Conservation (phyloP, 2,113 vertebrate genomes). For the Dolichotis patagonum region DNA sequence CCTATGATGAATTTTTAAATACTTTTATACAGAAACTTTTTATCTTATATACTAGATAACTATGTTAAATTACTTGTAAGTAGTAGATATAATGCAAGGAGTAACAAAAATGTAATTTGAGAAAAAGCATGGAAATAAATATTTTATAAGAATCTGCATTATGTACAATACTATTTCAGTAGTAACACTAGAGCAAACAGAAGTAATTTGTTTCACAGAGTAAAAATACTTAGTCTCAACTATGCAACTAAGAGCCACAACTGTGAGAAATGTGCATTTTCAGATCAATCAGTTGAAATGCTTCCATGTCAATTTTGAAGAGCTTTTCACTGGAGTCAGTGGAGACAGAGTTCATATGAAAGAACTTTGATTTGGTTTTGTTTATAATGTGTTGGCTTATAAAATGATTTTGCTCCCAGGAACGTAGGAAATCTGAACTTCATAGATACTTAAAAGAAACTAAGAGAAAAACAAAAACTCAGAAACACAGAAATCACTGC, state of each 20-base stretch:
- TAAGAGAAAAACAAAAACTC: not conserved
- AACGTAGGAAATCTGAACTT: constrained; percentile 4
- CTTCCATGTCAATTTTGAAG: not conserved
- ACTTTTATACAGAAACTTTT: not conserved
- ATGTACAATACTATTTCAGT: not conserved
- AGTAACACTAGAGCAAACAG: not conserved
- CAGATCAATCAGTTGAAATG: not conserved
- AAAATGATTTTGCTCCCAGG: not conserved
- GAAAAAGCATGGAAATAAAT: constrained; percentile 9
- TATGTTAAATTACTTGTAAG: not conserved
- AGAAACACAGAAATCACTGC: not conserved
- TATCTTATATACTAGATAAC: not conserved
- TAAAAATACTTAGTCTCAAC: constrained; percentile 1
- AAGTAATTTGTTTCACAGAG: constrained; percentile 1
- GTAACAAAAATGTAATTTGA: not conserved
- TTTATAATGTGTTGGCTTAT: not conserved
- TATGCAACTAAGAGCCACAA: not conserved
- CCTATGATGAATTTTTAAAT: not conserved
- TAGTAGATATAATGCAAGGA: not conserved
- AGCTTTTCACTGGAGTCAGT: not conserved
- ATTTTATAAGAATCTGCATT: not conserved
- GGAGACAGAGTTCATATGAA: not conserved
- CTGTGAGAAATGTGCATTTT: constrained; percentile 13
- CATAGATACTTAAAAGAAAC: not conserved
- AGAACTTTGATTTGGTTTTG: constrained; percentile 5